phyloP scores from a whole-genome alignment of 2,888 invertebrate species.

The Danaus chrysippus region DNA sequence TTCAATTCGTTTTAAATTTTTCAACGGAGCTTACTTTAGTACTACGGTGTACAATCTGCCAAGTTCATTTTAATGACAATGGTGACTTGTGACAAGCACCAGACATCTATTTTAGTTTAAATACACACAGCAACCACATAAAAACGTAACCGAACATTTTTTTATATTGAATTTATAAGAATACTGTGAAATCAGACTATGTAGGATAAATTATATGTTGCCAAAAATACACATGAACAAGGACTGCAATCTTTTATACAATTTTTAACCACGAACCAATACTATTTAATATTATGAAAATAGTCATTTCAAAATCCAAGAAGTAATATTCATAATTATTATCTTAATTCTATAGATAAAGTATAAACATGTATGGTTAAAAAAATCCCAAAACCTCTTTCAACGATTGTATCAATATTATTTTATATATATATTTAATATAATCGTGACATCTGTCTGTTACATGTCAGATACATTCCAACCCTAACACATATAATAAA shows the following conservation, averaged over 20 bases:
- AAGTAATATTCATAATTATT: no score
- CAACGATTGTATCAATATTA: constrained; percentile 1
- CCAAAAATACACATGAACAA: no score
- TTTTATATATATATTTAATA: neutral
- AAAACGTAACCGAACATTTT: no score
- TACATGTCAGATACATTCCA: constrained; percentile 1
- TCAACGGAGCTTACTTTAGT: neutral
- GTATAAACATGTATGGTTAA: no score
- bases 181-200: no score
- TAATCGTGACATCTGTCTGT: constrained; percentile 1
- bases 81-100: neutral
- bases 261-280: no score
- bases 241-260: no score
- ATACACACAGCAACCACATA: neutral
- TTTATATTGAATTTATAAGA: no score
- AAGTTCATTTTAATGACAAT: constrained; percentile 6
- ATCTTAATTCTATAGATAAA: no score
- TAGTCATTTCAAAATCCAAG: no score
- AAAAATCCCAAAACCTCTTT: neutral
- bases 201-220: no score
- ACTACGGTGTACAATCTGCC: neutral
- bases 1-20: neutral
- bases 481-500: neutral
- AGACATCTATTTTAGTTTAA: neutral
- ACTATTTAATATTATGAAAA: no score